A percentile compares a stretch with the other conserved stretches of the same genome.
Evolutionary conservation across 1,140 invertebrate species (phyloP).

Genomic region (Andrena cerasifolii): DNA sequence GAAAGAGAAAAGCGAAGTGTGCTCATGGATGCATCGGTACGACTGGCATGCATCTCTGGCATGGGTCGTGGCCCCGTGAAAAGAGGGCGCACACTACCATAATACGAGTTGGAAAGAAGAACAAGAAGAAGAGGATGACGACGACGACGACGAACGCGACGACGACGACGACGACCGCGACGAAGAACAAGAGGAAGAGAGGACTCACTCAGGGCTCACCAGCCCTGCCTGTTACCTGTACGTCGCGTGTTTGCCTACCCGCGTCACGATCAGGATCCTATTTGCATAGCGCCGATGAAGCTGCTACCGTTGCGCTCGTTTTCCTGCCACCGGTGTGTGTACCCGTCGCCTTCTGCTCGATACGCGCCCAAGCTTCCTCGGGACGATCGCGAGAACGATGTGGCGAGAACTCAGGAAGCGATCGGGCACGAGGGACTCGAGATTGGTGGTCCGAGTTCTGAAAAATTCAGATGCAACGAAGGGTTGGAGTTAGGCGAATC

Average conservation of each 20-base stretch:
- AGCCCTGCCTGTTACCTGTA: conserved; percentile 68
- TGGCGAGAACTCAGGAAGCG: no score
- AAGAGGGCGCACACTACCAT: conserved; percentile 61
- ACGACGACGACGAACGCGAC: conserved; percentile 9
- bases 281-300: conserved; percentile 73
- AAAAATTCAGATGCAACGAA: background rate
- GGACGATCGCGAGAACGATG: background rate
- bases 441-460: background rate
- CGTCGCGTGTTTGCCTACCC: conserved; percentile 70
- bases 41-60: conserved; percentile 59
- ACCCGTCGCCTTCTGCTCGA: conserved; percentile 2
- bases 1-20: conserved; percentile 57
- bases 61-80: conserved; percentile 64
- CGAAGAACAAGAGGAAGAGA: conserved; percentile 41
- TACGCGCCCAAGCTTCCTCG: background rate
- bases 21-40: conserved; percentile 58
- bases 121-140: conserved; percentile 18
- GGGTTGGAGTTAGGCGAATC: background rate
- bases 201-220: conserved; percentile 64
- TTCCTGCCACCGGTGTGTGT: conserved; percentile 34
- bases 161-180: background rate
- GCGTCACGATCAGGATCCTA: conserved; percentile 72
- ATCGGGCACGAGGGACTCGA: no score
- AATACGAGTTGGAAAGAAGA: conserved; percentile 54
- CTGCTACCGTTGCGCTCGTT: conserved; percentile 64